Percentiles rank a stretch among this genome's conserved stretches.
Evolutionary conservation across 2,113 vertebrate species (phyloP).

Genomic region (Microcebus tavaratra): DNA sequence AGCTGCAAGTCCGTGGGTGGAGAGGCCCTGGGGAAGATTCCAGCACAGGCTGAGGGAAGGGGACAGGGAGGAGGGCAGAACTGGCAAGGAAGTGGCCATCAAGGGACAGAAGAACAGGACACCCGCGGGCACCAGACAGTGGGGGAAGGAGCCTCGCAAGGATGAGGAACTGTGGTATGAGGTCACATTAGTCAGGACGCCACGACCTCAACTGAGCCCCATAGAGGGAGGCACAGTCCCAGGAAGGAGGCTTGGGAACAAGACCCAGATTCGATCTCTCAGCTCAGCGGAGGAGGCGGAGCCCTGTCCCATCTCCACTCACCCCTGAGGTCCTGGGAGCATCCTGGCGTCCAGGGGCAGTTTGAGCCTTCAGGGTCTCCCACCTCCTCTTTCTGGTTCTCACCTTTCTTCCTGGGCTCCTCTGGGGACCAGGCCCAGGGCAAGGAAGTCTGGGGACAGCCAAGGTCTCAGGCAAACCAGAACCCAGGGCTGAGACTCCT

Average conservation of each 20-base stretch:
- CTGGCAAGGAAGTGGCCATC: neutral
- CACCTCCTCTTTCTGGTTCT: neutral
- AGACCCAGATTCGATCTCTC: no score
- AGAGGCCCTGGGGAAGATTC: neutral
- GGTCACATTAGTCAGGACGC: neutral
- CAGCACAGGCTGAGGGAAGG: neutral
- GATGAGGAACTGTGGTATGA: neutral
- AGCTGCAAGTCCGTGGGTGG: neutral
- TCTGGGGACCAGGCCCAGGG: neutral
- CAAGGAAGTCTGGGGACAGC: neutral
- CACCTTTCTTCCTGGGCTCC: neutral
- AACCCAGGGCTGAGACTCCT: neutral
- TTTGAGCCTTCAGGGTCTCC: neutral
- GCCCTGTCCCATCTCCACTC: no score
- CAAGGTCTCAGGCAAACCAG: neutral
- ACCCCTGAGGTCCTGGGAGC: neutral
- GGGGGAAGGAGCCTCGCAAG: neutral
- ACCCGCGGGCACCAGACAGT: neutral
- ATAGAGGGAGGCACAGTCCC: neutral
- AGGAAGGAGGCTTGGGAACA: neutral
- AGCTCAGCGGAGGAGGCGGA: rapidly evolving
- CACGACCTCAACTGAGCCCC: neutral
- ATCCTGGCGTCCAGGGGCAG: neutral
- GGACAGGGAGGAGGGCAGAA: neutral
- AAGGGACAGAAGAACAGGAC: neutral